phyloP scores from a whole-genome alignment of 2,797 vertebrate species.

The Hypotaenidia okinawae region DNA sequence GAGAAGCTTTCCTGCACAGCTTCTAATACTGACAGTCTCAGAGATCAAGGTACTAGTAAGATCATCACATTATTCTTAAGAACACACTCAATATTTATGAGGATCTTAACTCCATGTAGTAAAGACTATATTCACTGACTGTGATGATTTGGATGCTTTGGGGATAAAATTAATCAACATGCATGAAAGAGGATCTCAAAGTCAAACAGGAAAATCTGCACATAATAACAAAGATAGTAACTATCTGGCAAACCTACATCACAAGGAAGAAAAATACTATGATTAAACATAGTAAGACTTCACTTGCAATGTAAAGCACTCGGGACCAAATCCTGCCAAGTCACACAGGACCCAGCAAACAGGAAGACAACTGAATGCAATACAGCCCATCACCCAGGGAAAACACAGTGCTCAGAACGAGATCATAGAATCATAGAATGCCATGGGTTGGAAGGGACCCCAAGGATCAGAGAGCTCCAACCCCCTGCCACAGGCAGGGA shows the following conservation, averaged over 20 bases:
- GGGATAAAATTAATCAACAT: constrained; percentile 57
- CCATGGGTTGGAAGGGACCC: no score
- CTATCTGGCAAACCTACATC: constrained; percentile 41
- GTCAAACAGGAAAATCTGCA: constrained; percentile 57
- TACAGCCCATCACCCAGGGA: not conserved
- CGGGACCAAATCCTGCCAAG: constrained; percentile 21
- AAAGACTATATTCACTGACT: constrained; percentile 22
- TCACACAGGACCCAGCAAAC: not conserved
- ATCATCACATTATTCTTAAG: constrained; percentile 26
- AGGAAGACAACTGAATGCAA: not conserved
- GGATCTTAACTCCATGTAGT: constrained; percentile 28
- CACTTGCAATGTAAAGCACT: constrained; percentile 56
- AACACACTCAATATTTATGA: constrained; percentile 54
- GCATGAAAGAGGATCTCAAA: constrained; percentile 31
- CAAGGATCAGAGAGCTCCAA: no score
- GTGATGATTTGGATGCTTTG: constrained; percentile 1
- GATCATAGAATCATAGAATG: no score
- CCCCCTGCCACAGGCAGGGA: no score
- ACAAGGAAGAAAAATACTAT: constrained; percentile 45
- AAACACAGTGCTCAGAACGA: not conserved
- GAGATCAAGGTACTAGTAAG: constrained; percentile 15
- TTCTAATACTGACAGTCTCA: not conserved
- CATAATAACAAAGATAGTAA: constrained; percentile 44
- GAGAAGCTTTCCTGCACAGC: not conserved
- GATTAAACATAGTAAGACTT: constrained; percentile 50